phyloP scores from a whole-genome alignment of 2,888 invertebrate genomes.

The Biston stratarius region DNA sequence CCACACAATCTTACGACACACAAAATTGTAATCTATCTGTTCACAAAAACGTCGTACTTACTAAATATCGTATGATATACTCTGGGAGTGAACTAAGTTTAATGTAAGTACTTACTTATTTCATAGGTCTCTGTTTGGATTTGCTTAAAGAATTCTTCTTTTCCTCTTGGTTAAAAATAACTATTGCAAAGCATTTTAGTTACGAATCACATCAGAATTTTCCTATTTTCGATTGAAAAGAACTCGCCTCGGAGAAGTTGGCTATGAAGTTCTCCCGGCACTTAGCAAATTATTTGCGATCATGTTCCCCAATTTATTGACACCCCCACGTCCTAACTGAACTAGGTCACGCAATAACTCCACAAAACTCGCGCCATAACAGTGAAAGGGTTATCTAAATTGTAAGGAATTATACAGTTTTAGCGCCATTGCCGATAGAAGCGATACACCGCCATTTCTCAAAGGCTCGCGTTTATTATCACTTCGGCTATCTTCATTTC shows the following conservation, averaged over 20 bases:
- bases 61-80: no score
- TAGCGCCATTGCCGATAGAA: slow-evolving; percentile 53
- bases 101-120: background rate
- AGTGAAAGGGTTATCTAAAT: slow-evolving; percentile 42
- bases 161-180: no score
- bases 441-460: slow-evolving; percentile 51
- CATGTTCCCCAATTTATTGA: slow-evolving; percentile 23
- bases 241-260: slow-evolving; percentile 5
- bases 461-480: slow-evolving; percentile 59
- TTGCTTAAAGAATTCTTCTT: no score
- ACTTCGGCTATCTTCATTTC: slow-evolving; percentile 62
- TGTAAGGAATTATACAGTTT: slow-evolving; percentile 52
- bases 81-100: no score
- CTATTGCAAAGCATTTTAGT: no score
- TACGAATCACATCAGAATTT: no score
- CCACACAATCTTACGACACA: no score
- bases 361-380: slow-evolving; percentile 23
- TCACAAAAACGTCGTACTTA: no score
- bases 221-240: background rate
- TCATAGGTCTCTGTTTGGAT: background rate
- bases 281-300: slow-evolving; percentile 25
- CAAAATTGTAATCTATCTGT: no score
- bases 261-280: slow-evolving; percentile 8
- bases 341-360: slow-evolving; percentile 36
- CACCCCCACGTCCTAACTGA: slow-evolving; percentile 15